Conservation (phyloP, 2,797 vertebrate genomes). For the Rhinella marina region DNA sequence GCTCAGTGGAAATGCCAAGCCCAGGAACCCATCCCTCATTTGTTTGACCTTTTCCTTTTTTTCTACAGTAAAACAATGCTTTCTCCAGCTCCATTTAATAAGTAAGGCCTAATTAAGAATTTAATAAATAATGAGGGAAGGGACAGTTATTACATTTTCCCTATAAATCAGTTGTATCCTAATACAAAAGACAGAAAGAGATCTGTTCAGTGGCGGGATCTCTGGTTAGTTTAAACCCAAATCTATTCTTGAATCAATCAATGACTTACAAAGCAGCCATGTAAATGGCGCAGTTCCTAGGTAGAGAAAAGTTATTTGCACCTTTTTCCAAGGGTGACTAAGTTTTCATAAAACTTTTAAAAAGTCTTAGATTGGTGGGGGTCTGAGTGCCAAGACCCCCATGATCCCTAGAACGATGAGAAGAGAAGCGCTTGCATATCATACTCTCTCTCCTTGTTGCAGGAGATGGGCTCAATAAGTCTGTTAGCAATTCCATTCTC, state of each 20-base stretch:
- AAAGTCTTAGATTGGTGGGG: too few relatives aligned
- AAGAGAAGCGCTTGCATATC: too few relatives aligned
- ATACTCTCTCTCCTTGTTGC: too few relatives aligned
- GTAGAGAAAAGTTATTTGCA: neutral
- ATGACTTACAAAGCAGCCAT: neutral
- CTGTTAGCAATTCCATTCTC: too few relatives aligned
- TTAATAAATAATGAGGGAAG: conserved; percentile 24
- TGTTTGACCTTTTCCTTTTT: conserved; percentile 2
- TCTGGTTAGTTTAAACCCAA: neutral
- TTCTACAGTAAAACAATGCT: neutral
- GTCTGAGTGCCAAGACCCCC: too few relatives aligned
- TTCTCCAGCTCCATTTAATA: neutral
- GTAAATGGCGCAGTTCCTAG: neutral
- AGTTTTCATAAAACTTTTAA: too few relatives aligned
- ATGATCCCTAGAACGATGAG: too few relatives aligned
- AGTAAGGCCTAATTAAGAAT: neutral
- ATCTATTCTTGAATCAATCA: neutral
- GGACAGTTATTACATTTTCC: neutral
- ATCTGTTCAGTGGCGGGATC: neutral
- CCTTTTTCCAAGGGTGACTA: neutral
- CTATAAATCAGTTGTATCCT: neutral
- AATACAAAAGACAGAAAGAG: neutral
- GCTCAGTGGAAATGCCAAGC: neutral
- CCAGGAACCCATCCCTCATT: neutral
- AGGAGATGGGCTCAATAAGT: too few relatives aligned